Conservation (phyloP, 1,140 invertebrate genomes). For the Holcopasites calliopsidis region DNA sequence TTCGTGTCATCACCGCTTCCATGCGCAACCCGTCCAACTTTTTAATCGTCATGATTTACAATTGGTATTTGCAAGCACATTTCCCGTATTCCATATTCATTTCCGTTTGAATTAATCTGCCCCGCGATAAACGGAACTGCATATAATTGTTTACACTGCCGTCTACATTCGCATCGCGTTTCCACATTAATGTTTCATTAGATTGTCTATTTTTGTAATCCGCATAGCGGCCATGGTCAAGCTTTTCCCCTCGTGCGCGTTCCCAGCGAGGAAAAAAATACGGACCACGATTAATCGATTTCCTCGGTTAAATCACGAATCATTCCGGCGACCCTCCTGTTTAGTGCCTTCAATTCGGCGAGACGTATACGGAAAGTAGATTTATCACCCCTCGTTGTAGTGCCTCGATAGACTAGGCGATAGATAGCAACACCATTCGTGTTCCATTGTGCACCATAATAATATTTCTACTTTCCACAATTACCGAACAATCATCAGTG, state of each 20-base stretch:
- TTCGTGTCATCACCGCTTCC: too few relatives aligned
- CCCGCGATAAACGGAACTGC: neutral
- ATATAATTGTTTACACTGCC: conserved; percentile 31
- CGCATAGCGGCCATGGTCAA: conserved; percentile 21
- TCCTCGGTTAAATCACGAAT: neutral
- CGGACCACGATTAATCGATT: neutral
- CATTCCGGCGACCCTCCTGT: neutral
- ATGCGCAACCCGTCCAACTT: too few relatives aligned
- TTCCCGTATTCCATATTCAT: neutral
- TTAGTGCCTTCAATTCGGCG: too few relatives aligned
- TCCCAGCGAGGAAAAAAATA: neutral
- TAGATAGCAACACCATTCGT: neutral
- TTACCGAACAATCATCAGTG: neutral
- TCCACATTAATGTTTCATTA: conserved; percentile 30
- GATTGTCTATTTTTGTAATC: conserved; percentile 7
- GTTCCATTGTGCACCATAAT: neutral
- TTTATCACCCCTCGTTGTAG: too few relatives aligned
- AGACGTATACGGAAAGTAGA: too few relatives aligned
- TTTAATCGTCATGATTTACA: neutral
- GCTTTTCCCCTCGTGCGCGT: neutral
- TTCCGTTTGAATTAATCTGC: neutral
- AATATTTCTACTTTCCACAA: neutral
- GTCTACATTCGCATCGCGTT: conserved; percentile 14
- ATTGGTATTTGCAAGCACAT: too few relatives aligned
- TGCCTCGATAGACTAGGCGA: neutral